These are phyloP conservation scores for Macrostomum lignano DNA, from an alignment of 1,140 invertebrate species.

Conservation along the genomic window DNA sequence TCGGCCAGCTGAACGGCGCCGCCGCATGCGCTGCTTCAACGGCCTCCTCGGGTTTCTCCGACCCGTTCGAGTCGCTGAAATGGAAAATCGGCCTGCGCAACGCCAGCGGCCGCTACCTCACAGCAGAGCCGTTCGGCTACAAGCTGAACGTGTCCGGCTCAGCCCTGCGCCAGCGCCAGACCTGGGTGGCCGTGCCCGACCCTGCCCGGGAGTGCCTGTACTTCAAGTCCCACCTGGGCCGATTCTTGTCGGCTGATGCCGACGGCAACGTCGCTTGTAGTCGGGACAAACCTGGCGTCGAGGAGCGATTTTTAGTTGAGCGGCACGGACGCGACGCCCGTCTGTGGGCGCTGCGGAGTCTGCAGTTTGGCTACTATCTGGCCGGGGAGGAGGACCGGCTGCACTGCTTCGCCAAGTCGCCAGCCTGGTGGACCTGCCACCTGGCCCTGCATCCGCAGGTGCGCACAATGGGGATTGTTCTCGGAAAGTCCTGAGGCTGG, in stretches of 20 bases:
- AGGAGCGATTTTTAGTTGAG: conserved; percentile 50
- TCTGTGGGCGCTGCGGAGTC: conserved; percentile 64
- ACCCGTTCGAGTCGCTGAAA: no score
- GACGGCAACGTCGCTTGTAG: conserved; percentile 87
- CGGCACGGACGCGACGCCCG: conserved; percentile 35
- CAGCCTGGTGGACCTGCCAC: conserved; percentile 72
- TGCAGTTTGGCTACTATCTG: conserved; percentile 59
- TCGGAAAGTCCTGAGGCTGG: no score
- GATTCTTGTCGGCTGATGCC: conserved; percentile 28
- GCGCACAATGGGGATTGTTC: no score
- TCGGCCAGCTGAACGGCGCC: no score
- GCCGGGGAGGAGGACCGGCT: conserved; percentile 64
- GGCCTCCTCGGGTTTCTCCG: no score
- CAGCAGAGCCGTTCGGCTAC: conserved; percentile 85
- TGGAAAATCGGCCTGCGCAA: no score
- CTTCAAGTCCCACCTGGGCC: not conserved
- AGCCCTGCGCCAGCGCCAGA: conserved; percentile 77
- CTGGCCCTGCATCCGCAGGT: conserved; percentile 70
- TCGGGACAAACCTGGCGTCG: conserved; percentile 36
- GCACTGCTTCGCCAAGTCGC: conserved; percentile 62
- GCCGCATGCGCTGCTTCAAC: no score
- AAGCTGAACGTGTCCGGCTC: conserved; percentile 68
- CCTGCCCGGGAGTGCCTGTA: conserved; percentile 19
- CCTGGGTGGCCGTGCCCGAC: conserved; percentile 57
- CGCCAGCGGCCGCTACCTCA: conserved; percentile 64